These are phyloP conservation scores for Procapra przewalskii DNA, from an alignment of 2,113 vertebrate species.

Conservation along the genomic window DNA sequence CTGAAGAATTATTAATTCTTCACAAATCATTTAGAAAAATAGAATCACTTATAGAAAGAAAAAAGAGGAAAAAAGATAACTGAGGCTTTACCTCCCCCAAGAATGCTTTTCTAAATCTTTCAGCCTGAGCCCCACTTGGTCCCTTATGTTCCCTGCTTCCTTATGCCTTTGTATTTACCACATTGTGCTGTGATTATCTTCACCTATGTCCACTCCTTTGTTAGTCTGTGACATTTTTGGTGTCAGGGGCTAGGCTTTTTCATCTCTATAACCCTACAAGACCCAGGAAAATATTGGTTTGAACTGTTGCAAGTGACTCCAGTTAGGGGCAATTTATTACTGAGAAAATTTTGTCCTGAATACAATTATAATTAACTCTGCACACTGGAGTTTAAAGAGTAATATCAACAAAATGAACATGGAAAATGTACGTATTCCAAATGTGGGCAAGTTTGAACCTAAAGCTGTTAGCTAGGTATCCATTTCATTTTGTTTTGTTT, in stretches of 20 bases:
- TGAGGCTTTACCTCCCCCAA: neutral
- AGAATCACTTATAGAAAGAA: neutral
- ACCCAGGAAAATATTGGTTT: neutral
- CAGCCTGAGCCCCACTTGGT: neutral
- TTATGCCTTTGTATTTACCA: neutral
- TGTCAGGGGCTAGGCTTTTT: neutral
- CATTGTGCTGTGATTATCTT: neutral
- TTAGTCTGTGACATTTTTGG: neutral
- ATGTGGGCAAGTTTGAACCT: neutral
- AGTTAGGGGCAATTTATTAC: neutral
- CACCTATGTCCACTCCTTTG: neutral
- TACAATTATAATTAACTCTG: neutral
- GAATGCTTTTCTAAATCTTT: neutral
- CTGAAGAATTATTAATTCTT: neutral
- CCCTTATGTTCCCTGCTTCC: neutral
- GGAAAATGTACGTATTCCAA: neutral
- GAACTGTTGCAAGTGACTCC: neutral
- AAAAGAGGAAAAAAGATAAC: neutral
- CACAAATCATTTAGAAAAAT: neutral
- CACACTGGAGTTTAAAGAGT: neutral
- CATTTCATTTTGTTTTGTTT: constrained; percentile 1
- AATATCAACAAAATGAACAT: neutral
- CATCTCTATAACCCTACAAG: neutral
- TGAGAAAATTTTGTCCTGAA: neutral
- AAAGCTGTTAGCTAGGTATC: neutral